Base-by-base conservation (phyloP, 2,113 vertebrate genomes). In the Phrynosoma platyrhinos region DNA sequence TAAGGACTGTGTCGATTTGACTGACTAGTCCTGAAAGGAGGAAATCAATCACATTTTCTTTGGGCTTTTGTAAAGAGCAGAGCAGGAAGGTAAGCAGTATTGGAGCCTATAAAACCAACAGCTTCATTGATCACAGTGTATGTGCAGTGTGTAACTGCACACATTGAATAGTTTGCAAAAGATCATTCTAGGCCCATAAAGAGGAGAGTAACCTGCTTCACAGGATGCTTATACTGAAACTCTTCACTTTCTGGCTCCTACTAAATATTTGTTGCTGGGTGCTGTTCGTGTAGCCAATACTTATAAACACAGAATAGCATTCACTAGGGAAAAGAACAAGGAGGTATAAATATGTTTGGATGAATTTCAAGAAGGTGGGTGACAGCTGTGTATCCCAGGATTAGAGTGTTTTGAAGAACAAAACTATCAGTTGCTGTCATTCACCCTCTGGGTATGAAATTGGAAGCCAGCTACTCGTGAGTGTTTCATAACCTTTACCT, bases 401-500 rank as follows among this genome's bases (percentile, higher is more conserved):
- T 89, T 91, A 87, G 91, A 90, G 94, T 94, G 84, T 91, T 94
- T 81, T 83, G 83, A 88, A 94, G 92, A 94, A 93, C 91, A 93
- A 93, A 94, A 86, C 91, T 87, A 82, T 93, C 88, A 30, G 89
- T 93, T 89, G 90, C 92, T 94, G 95, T 92, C 94, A 82, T 90
- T 95, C 87, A 87, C 75, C 88, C 86, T 88, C 82, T n/a, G 83
- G 93, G 90, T 90, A 90, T 93, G 93, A 95, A 96, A 94, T 95
- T 94, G 84, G 92, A 95, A 94, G 94, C 92, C 83, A 21, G 86
- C 93, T 93, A 91, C 90, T 93, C 93, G 87, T 82, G 91, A 94
- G 94, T 90, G 90, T 94, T 95, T 85, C 89, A 79, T 95, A 94
- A 94, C 94, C 94, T 94, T 94, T 94, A 94, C 94, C 92, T 96